These are phyloP conservation scores for Rotaria socialis DNA, from an alignment of 2,888 invertebrate species.

Conservation along the genomic window DNA sequence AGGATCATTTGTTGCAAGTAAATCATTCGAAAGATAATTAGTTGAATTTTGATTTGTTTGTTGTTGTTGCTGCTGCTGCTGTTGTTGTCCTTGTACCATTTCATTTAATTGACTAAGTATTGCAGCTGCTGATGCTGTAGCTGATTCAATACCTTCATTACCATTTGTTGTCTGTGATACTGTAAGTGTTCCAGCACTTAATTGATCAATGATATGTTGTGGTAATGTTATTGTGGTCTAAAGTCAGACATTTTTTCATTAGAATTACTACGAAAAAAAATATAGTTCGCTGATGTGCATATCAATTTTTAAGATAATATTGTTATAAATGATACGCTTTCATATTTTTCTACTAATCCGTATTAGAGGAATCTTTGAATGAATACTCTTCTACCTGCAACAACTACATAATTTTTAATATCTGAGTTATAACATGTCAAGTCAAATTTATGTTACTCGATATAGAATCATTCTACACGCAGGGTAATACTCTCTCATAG, in stretches of 20 bases:
- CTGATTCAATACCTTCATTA: slow-evolving; percentile 18
- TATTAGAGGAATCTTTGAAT: too few relatives aligned
- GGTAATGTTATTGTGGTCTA: slow-evolving; percentile 27
- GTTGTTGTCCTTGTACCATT: slow-evolving; percentile 18
- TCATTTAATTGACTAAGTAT: slow-evolving; percentile 36
- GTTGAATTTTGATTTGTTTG: background rate
- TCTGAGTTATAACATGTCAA: too few relatives aligned
- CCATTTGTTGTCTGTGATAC: background rate
- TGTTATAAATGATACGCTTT: too few relatives aligned
- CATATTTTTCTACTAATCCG: too few relatives aligned
- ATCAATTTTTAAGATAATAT: too few relatives aligned
- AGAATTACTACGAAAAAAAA: too few relatives aligned
- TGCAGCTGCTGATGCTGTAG: slow-evolving; percentile 17
- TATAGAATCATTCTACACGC: too few relatives aligned
- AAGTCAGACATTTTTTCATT: background rate
- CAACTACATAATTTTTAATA: too few relatives aligned
- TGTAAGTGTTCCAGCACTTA: background rate
- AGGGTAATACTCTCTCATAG: too few relatives aligned
- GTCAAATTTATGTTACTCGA: too few relatives aligned
- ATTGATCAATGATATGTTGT: slow-evolving; percentile 21
- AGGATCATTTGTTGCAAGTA: background rate
- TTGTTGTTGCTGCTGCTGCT: background rate
- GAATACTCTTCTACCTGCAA: too few relatives aligned
- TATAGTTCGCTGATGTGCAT: too few relatives aligned
- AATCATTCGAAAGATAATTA: background rate